Conservation (phyloP, 2,113 vertebrate species). For the Muscicapa adusta region DNA sequence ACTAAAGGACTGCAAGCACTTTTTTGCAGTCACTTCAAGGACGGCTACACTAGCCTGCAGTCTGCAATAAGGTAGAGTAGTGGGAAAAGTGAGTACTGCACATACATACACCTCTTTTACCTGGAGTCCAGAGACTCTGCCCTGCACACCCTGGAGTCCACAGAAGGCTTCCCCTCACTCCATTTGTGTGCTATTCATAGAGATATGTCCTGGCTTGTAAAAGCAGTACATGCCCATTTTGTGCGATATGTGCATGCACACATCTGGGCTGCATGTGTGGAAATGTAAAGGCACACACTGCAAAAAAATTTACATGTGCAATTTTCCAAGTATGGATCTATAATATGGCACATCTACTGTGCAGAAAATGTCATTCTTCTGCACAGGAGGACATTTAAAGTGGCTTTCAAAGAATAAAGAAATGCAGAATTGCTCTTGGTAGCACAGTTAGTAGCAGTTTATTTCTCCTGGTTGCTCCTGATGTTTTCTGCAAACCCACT, state of each 20-base stretch:
- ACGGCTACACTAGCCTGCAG: not conserved
- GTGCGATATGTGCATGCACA: not conserved
- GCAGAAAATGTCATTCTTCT: slow-evolving; percentile 16
- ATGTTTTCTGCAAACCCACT: slow-evolving; percentile 35
- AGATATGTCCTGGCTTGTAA: slow-evolving; percentile 18
- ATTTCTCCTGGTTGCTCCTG: slow-evolving; percentile 28
- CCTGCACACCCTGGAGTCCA: not conserved
- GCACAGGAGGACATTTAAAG: slow-evolving; percentile 8
- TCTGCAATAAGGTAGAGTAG: not conserved
- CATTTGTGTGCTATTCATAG: not conserved
- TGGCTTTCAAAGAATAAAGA: not conserved
- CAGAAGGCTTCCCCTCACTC: not conserved
- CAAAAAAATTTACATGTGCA: slow-evolving; percentile 11
- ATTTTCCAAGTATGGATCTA: not conserved
- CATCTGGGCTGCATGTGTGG: slow-evolving; percentile 62
- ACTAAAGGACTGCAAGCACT: not conserved
- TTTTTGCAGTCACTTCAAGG: not conserved
- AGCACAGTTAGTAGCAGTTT: slow-evolving; percentile 14
- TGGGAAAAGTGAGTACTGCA: not conserved
- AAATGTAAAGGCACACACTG: not conserved
- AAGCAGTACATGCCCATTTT: not conserved
- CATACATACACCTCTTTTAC: not conserved
- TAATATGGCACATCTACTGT: not conserved
- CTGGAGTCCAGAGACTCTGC: not conserved
- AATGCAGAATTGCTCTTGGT: not conserved